Percentiles rank a stretch among this genome's conserved stretches.
These are phyloP conservation scores for Urechis unicinctus DNA, from an alignment of 2,888 invertebrate genomes.

Conservation along the genomic window DNA sequence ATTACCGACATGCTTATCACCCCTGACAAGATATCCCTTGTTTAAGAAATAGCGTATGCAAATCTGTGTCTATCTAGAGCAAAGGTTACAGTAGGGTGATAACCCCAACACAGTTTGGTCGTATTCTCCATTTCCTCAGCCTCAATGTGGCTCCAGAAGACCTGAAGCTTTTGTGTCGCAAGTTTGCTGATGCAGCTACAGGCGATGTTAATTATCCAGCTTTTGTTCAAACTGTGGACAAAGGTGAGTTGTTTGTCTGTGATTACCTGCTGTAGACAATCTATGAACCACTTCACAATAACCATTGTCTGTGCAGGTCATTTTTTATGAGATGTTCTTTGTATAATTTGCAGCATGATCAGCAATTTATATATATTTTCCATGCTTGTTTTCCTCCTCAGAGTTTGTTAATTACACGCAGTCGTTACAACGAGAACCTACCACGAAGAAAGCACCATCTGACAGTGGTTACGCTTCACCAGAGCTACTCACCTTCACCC, in stretches of 20 bases:
- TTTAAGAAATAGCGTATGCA: not conserved
- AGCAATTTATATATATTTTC: not conserved
- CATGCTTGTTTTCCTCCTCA: not conserved
- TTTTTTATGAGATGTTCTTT: not conserved
- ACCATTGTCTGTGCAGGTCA: not conserved
- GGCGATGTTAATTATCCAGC: conserved; percentile 51
- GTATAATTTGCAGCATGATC: not conserved
- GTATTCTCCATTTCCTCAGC: conserved; percentile 46
- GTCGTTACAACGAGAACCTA: not conserved
- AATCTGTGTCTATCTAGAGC: conserved; percentile 26
- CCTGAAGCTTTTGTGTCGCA: conserved; percentile 41
- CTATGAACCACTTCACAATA: not conserved
- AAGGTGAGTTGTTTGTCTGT: conserved; percentile 28
- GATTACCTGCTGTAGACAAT: not conserved
- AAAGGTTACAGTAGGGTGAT: conserved; percentile 48
- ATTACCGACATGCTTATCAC: not conserved
- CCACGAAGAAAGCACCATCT: not conserved
- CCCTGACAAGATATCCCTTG: no score
- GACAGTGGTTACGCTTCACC: no score
- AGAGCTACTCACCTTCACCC: not conserved
- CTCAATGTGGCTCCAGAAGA: conserved; percentile 43
- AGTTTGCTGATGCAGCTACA: conserved; percentile 45
- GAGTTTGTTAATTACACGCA: conserved; percentile 24
- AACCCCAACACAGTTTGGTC: conserved; percentile 47
- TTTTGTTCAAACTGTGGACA: conserved; percentile 49